A percentile compares a stretch with the other conserved stretches of the same genome.
phyloP scores from a whole-genome alignment of 2,113 vertebrate genomes.

The Halcyon malimbica region DNA sequence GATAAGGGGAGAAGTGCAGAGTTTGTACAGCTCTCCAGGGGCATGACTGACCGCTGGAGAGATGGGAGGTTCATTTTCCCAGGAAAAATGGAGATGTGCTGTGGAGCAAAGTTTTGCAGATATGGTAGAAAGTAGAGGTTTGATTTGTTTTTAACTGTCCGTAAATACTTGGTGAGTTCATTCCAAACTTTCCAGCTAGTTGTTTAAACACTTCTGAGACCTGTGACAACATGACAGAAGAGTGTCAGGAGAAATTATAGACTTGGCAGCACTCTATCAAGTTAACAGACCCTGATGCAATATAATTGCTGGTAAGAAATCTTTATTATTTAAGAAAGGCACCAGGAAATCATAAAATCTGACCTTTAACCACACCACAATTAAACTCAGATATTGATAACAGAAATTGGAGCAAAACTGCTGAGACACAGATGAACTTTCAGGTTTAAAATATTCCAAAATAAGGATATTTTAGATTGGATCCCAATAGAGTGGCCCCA shows the following conservation, averaged over 20 bases:
- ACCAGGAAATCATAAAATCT: conserved; percentile 49
- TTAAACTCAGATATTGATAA: conserved; percentile 57
- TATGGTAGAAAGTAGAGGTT: conserved; percentile 58
- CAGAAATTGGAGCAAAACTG: conserved; percentile 39
- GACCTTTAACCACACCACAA: conserved; percentile 31
- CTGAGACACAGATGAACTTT: conserved; percentile 17
- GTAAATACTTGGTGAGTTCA: conserved; percentile 20
- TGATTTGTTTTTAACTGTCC: conserved; percentile 44
- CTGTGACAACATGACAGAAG: conserved; percentile 33
- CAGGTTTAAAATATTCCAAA: conserved; percentile 41
- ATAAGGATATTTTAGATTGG: not conserved
- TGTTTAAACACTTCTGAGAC: conserved; percentile 44
- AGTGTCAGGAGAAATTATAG: conserved; percentile 43
- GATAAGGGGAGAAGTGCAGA: conserved; percentile 24
- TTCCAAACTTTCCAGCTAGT: conserved; percentile 31
- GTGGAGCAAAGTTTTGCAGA: conserved; percentile 26
- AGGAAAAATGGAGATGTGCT: conserved; percentile 32
- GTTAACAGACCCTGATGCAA: conserved; percentile 18
- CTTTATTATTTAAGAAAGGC: conserved; percentile 37
- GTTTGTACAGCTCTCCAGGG: conserved; percentile 10
- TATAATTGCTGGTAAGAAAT: conserved; percentile 36
- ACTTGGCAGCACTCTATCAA: conserved; percentile 23
- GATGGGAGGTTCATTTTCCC: conserved; percentile 57
- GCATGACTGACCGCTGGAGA: conserved; percentile 29
- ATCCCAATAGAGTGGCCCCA: not conserved